phyloP scores from a whole-genome alignment of 2,888 invertebrate genomes.

The Phanerotoma sp. region DNA sequence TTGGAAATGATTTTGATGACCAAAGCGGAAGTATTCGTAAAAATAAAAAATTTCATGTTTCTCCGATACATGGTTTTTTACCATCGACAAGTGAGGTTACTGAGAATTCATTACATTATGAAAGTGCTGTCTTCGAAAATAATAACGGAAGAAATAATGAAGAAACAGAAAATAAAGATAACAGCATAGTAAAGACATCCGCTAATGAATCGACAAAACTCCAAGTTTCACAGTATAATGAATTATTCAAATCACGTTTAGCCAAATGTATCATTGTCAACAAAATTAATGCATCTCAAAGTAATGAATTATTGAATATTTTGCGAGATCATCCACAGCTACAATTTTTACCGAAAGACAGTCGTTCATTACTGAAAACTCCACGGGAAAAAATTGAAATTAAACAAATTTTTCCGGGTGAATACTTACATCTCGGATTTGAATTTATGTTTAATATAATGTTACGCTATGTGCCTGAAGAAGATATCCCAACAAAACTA shows the following conservation, averaged over 20 bases:
- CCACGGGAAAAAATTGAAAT: background rate
- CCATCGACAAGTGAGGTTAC: too few species aligned
- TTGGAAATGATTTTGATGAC: too few species aligned
- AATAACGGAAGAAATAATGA: too few species aligned
- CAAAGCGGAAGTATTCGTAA: too few species aligned
- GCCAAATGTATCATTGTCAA: background rate
- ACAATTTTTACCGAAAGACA: background rate
- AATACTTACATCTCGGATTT: background rate
- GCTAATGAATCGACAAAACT: background rate
- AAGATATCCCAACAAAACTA: background rate
- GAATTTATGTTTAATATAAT: background rate
- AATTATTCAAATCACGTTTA: background rate
- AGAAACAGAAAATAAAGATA: too few species aligned
- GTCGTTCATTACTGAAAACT: background rate
- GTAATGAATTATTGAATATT: background rate
- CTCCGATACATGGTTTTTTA: too few species aligned
- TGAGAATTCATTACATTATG: too few species aligned
- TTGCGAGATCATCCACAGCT: background rate
- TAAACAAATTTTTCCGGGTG: background rate
- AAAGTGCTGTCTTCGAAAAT: too few species aligned
- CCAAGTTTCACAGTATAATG: background rate
- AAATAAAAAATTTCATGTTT: too few species aligned
- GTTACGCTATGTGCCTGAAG: background rate
- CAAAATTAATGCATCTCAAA: background rate
- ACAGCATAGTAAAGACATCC: background rate